phyloP scores from a whole-genome alignment of 2,113 vertebrate species.

The Illadopsis cleaveri region DNA sequence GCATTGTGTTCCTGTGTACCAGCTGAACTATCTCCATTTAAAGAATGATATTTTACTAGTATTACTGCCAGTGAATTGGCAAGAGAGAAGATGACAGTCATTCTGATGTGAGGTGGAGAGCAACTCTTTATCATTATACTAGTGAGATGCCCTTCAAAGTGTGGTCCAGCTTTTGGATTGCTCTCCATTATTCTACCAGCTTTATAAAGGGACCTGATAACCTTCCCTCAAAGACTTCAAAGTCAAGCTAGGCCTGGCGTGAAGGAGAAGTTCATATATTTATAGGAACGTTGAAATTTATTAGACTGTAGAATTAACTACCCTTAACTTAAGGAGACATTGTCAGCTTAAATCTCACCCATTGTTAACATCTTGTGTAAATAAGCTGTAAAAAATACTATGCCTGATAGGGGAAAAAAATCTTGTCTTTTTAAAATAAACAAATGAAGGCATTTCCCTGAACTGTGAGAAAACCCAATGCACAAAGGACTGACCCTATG shows the following conservation, averaged over 20 bases:
- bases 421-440: neutral
- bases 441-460: neutral
- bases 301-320: conserved; percentile 25
- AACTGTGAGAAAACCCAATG: neutral
- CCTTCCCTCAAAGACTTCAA: neutral
- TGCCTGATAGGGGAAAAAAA: neutral
- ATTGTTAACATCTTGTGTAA: neutral
- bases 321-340: conserved; percentile 3
- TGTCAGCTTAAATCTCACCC: conserved; percentile 16
- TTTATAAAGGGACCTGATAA: neutral
- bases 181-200: neutral
- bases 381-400: conserved; percentile 17
- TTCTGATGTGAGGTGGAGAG: neutral
- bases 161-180: neutral
- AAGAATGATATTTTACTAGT: neutral
- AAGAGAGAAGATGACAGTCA: neutral
- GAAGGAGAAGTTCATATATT: neutral
- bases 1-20: neutral
- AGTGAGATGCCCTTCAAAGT: neutral
- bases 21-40: neutral
- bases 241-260: neutral
- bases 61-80: neutral
- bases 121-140: neutral
- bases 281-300: conserved; percentile 8
- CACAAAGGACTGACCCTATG: neutral